These are phyloP conservation scores for Metopolophium dirhodum DNA, from an alignment of 1,140 invertebrate genomes.

Conservation along the genomic window DNA sequence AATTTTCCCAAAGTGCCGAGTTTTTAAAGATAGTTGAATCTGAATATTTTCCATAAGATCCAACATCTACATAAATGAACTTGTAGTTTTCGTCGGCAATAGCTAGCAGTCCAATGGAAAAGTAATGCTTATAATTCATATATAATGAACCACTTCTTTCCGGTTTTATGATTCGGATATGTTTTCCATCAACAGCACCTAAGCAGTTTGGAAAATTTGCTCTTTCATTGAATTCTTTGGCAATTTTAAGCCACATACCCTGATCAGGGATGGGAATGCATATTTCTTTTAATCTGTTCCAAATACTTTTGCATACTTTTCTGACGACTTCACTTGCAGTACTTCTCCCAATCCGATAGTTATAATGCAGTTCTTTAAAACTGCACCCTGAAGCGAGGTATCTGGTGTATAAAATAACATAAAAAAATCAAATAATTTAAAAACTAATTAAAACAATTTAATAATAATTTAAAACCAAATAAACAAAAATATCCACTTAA, in stretches of 20 bases:
- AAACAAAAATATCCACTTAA: no score
- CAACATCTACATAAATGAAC: slow-evolving; percentile 49
- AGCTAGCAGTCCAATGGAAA: no score
- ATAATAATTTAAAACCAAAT: no score
- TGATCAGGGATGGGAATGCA: slow-evolving; percentile 57
- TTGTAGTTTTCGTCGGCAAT: slow-evolving; percentile 36
- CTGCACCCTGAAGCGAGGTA: slow-evolving; percentile 59
- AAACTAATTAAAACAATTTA: no score
- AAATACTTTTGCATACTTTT: slow-evolving; percentile 59
- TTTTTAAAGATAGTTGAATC: slow-evolving; percentile 56
- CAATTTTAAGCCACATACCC: slow-evolving; percentile 55
- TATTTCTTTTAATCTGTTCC: slow-evolving; percentile 57
- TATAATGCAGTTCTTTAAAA: slow-evolving; percentile 59
- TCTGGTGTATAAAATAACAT: no score
- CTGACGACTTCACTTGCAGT: slow-evolving; percentile 59
- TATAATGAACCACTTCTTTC: no score
- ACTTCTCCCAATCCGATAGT: slow-evolving; percentile 59
- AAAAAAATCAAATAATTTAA: no score
- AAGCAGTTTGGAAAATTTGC: neutral
- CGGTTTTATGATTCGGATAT: neutral
- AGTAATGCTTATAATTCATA: no score
- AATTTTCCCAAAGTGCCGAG: neutral
- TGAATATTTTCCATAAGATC: slow-evolving; percentile 54
- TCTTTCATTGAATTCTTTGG: no score
- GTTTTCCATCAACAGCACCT: slow-evolving; percentile 58